Evolutionary conservation across 2,113 vertebrate genomes (phyloP), one percentile per base, ranked within the genome.

Genomic region (Pungitius pungitius): DNA sequence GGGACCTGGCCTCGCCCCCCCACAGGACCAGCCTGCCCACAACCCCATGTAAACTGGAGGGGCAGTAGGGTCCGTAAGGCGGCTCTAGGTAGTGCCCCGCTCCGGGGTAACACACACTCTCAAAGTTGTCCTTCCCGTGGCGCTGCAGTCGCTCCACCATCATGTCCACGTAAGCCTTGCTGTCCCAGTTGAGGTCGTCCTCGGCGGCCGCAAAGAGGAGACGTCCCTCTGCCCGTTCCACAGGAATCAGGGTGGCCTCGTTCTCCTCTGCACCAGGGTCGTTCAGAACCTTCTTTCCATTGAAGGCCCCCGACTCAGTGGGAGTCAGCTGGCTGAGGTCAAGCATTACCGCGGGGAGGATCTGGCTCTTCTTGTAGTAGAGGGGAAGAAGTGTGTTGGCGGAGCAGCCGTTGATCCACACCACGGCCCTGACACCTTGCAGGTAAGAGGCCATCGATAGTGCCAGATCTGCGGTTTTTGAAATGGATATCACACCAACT

Each of bases 151-250:
- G 84, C 33, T 86, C 84, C 67, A 85, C 86, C 63, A 91, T 79
- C 51, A 88, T 57, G 0, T 2, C 82, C 75, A 88, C 37, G 27
- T 81, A 94, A 0, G 74, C 24, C 9, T 85, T 83, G 74, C 92
- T 94, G 77, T 93, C 90, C 93, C 90, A 94, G 88, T 91, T 93
- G 14, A 7, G 87, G 84, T 95, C 95, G 45, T 94, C 93, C 70
- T 89, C 86, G 0, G 93, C 87, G 0, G 57, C 89, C 14, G 91
- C 57, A n/a, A 95, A 91, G 1, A 96, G 93, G 80, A 95, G 92
- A 13, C 73, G 89, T 14, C 90, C 90, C 1, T 1, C 49, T 4
- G 94, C 93, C 20, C 10, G 86, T 80, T 95, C 93, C 9, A 93
- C 24, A 0, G 95, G 95, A 70, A 96, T 69, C 66, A 92, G 80